These are phyloP conservation scores for Leptoteleia sp. DNA, from an alignment of 1,140 invertebrate species.

Conservation along the genomic window DNA sequence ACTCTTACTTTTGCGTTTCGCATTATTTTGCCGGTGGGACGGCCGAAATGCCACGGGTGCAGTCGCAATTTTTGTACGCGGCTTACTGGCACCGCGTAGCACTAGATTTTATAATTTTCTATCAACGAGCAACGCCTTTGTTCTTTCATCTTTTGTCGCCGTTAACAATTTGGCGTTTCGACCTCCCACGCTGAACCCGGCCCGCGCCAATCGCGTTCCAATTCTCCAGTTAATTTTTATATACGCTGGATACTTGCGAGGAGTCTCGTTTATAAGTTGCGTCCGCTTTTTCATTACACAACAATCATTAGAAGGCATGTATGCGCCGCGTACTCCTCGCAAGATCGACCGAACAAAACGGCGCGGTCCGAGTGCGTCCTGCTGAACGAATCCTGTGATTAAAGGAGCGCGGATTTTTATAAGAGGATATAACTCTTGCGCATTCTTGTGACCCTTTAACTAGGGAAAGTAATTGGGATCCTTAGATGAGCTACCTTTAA, in stretches of 20 bases:
- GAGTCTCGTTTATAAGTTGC: too few species aligned
- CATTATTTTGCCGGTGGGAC: slow-evolving; percentile 42
- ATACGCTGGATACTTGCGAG: not conserved
- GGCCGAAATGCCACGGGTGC: slow-evolving; percentile 30
- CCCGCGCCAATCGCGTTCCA: slow-evolving; percentile 3
- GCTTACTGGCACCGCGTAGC: slow-evolving; percentile 32
- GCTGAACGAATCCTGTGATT: too few species aligned
- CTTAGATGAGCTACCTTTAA: too few species aligned
- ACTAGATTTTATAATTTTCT: slow-evolving; percentile 66
- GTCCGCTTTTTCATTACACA: too few species aligned
- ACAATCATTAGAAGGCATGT: too few species aligned
- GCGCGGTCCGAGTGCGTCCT: too few species aligned
- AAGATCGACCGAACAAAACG: too few species aligned
- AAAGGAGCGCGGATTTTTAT: too few species aligned
- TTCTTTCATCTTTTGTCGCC: slow-evolving; percentile 21
- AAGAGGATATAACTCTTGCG: too few species aligned
- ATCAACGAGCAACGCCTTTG: slow-evolving; percentile 32
- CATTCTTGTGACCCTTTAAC: too few species aligned
- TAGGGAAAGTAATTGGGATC: too few species aligned
- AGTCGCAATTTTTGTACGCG: slow-evolving; percentile 60
- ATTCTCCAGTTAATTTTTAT: not conserved
- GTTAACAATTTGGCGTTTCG: slow-evolving; percentile 24
- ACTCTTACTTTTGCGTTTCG: slow-evolving; percentile 37
- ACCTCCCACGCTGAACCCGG: slow-evolving; percentile 6
- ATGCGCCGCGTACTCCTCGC: too few species aligned